These are phyloP conservation scores for Psephotus haematonotus DNA, from an alignment of 2,113 vertebrate genomes.

Conservation along the genomic window DNA sequence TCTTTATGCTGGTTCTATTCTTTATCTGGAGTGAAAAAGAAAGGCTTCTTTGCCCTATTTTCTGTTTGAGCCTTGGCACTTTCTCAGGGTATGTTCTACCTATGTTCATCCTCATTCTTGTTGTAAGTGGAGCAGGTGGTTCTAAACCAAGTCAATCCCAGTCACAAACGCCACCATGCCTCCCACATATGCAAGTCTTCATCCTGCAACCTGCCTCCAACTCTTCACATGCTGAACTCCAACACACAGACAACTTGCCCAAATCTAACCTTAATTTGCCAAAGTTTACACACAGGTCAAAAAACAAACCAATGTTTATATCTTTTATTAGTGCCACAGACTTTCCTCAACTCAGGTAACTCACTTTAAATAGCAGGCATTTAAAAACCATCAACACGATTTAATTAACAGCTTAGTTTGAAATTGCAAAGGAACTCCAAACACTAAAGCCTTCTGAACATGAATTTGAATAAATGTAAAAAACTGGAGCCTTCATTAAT, in stretches of 20 bases:
- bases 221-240: not conserved
- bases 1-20: not conserved
- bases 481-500: not conserved
- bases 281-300: not conserved
- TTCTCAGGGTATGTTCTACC: not conserved
- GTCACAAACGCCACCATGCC: not conserved
- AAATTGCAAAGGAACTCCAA: conserved; percentile 4
- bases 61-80: not conserved
- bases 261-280: not conserved
- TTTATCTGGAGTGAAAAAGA: not conserved
- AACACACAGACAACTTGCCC: not conserved
- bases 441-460: not conserved
- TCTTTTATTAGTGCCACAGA: not conserved
- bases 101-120: not conserved
- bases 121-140: not conserved
- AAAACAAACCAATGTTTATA: not conserved
- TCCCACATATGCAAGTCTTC: not conserved
- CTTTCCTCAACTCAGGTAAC: not conserved
- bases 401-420: conserved; percentile 21
- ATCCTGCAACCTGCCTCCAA: not conserved
- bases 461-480: not conserved
- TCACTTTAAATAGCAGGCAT: not conserved
- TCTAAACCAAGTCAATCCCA: not conserved
- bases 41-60: not conserved
- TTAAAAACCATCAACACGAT: conserved; percentile 8